phyloP scores from a whole-genome alignment of 1,140 invertebrate genomes.

The Hypsibius dujardini region DNA sequence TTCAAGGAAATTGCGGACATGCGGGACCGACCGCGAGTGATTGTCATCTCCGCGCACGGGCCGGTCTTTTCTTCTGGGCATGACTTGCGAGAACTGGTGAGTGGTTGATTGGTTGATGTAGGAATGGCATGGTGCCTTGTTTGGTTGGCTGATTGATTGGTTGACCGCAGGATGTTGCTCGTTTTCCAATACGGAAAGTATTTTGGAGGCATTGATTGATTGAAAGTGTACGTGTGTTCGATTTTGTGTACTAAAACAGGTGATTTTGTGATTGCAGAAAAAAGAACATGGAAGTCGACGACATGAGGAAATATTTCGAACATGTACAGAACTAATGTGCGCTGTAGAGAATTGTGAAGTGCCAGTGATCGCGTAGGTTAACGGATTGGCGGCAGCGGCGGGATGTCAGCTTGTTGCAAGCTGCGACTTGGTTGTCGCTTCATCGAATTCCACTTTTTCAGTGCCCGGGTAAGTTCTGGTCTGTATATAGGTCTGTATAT shows the following conservation, averaged over 20 bases:
- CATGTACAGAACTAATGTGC: constrained; percentile 53
- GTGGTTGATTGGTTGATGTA: not conserved
- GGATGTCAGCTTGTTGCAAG: constrained; percentile 81
- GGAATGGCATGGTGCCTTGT: too few species aligned
- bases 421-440: constrained; percentile 75
- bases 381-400: constrained; percentile 78
- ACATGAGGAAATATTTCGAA: constrained; percentile 50
- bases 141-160: too few species aligned
- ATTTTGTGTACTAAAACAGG: constrained; percentile 3
- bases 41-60: constrained; percentile 53
- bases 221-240: too few species aligned
- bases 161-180: too few species aligned
- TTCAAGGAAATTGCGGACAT: constrained; percentile 25
- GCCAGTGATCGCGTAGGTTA: constrained; percentile 55
- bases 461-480: constrained; percentile 60
- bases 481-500: constrained; percentile 6
- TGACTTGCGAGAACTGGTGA: constrained; percentile 67
- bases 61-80: constrained; percentile 77
- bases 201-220: too few species aligned
- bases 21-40: constrained; percentile 34
- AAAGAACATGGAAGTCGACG: constrained; percentile 38
- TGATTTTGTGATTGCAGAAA: constrained; percentile 35
- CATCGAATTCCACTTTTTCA: constrained; percentile 62
- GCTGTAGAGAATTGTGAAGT: constrained; percentile 34
- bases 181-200: too few species aligned